Base-by-base conservation (phyloP, 2,888 invertebrate species). In the Acleris sparsana region DNA sequence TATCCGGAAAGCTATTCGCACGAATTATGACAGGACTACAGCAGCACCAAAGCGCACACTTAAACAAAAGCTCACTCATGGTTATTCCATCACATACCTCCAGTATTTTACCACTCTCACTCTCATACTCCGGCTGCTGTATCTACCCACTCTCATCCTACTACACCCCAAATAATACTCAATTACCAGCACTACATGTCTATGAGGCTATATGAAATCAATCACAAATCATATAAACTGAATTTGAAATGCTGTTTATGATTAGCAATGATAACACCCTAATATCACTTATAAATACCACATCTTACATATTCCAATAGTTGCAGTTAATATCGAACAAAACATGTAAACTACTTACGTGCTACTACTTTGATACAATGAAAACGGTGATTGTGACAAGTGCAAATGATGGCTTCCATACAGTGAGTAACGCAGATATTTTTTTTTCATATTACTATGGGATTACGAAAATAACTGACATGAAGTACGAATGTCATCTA, bases 291-390 rank as follows among this genome's bases (percentile, higher is more conserved):
- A 59, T 66, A 63, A 65, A 67, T 69, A 70, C 64, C 69, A 69
- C 67, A 68, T 59, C 52, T 67, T 64, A 62, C 48, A 64, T 39
- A 71, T 70, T 61, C n/a, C 53, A 48, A 53, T 33, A 53, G 39
- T 52, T 57, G 61, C 57, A 46, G 44, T 57, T 53, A 44, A 33
- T 43, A 56, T 39, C 46, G 61, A 79, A 77, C 73, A 75, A 76
- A 76, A 76, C 69, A 75, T 70, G 72, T 56, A 57, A 52, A 57
- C 65, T 66, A 66, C 66, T 57, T 66, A 66, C 66, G 62, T 66
- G 66, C 66, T 53, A 18, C 66, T 66, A 66, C 39, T 57, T 52
- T 61, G 22, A 61, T 60, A 53, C 53, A 61, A 60, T 60, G 25
- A 52, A 52, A 61, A 22, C 33, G 18, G 61, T 61, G 61, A 52